Conservation (phyloP, 2,888 invertebrate genomes). For the Actias luna region DNA sequence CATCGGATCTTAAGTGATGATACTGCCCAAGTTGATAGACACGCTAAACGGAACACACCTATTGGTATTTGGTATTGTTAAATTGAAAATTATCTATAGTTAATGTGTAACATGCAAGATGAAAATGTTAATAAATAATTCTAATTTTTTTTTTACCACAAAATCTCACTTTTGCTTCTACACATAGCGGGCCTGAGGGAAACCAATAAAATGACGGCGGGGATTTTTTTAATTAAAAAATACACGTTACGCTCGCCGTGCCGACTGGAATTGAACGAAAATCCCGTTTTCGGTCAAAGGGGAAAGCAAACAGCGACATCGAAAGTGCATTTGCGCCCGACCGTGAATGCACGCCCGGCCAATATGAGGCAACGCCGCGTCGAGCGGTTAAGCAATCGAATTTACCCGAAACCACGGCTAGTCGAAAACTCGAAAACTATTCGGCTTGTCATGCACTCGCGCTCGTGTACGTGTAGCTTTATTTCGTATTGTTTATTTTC, state of each 20-base stretch:
- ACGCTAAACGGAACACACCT: too few species aligned
- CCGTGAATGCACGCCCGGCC: slow-evolving; percentile 7
- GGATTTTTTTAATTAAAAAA: slow-evolving; percentile 17
- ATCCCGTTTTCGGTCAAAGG: slow-evolving; percentile 19
- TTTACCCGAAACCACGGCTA: slow-evolving; percentile 36
- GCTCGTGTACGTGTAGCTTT: slow-evolving; percentile 13
- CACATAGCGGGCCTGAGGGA: background rate
- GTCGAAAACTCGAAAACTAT: slow-evolving; percentile 36
- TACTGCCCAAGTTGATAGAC: too few species aligned
- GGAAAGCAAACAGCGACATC: slow-evolving; percentile 43
- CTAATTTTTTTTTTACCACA: too few species aligned
- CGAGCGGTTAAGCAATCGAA: slow-evolving; percentile 45
- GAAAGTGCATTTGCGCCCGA: slow-evolving; percentile 46
- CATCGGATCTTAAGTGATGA: too few species aligned
- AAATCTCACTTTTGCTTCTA: background rate
- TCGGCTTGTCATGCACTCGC: slow-evolving; percentile 24
- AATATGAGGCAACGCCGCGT: slow-evolving; percentile 25
- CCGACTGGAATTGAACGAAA: slow-evolving; percentile 13
- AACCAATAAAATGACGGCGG: slow-evolving; percentile 3
- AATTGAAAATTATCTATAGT: too few species aligned
- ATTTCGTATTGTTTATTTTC: background rate
- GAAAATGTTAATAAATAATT: too few species aligned
- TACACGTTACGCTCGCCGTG: slow-evolving; percentile 14
- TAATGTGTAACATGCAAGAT: too few species aligned
- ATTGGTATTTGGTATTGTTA: too few species aligned